Percentiles rank a stretch among this genome's conserved stretches.
Conservation (phyloP, 1,140 invertebrate species). For the Microplitis mediator region DNA sequence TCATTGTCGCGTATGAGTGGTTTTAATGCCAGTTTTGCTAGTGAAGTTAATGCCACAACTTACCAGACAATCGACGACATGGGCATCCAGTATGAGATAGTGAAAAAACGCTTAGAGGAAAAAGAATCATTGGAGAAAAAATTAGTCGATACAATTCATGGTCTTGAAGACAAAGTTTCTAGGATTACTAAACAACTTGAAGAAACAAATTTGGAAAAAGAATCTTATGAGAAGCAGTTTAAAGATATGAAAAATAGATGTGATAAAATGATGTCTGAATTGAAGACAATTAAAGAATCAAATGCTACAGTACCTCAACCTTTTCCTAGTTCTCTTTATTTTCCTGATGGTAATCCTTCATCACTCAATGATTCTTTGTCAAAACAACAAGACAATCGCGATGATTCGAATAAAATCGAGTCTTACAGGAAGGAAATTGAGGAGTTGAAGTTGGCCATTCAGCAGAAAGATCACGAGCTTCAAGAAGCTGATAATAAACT, state of each 20-base stretch:
- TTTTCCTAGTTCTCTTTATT: conserved; percentile 27
- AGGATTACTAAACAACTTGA: conserved; percentile 45
- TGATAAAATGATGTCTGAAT: conserved; percentile 47
- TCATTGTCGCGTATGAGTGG: conserved; percentile 46
- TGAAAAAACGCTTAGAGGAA: conserved; percentile 48
- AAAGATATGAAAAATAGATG: conserved; percentile 56
- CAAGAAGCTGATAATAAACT: conserved; percentile 66
- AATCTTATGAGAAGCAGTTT: conserved; percentile 54
- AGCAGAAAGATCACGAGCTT: conserved; percentile 58
- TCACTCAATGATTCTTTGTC: not conserved
- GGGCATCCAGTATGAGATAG: conserved; percentile 46
- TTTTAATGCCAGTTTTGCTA: conserved; percentile 42
- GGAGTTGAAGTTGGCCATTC: conserved; percentile 33
- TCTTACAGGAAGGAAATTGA: conserved; percentile 40
- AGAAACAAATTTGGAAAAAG: conserved; percentile 45
- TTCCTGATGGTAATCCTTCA: not conserved
- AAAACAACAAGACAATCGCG: not conserved
- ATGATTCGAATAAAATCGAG: conserved; percentile 26
- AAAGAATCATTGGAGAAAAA: conserved; percentile 48
- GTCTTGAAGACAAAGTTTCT: conserved; percentile 44
- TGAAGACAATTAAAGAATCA: conserved; percentile 17
- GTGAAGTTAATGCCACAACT: conserved; percentile 50
- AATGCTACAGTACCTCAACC: conserved; percentile 1
- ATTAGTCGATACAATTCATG: conserved; percentile 42
- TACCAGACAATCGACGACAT: conserved; percentile 55